Base-by-base conservation (phyloP, 1,140 invertebrate genomes). In the Calliphora vicina region DNA sequence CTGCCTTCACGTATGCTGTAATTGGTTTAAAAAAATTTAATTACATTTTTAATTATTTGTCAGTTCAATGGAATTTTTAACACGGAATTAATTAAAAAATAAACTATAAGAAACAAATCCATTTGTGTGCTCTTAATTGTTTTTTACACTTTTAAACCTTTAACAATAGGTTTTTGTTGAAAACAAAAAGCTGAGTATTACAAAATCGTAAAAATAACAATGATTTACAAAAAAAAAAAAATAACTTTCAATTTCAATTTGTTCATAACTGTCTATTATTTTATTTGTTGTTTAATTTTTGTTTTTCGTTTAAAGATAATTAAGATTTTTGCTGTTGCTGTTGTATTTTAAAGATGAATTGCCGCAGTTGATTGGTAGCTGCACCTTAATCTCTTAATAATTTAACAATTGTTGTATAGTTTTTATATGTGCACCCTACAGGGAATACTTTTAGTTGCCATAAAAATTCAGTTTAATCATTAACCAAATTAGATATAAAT, bases 351-450 rank as follows among this genome's bases (percentile, higher is more conserved):
- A 76, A 57, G 74, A 78, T 43, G 74, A 76, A 17, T 57, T n/a
- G 15, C 17, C n/a, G 45, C 45, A 50, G 10, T 23, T 67, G n/a
- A n/a, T 10, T 23, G 20, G 3, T 1, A 17, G 35, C 74, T 78
- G 74, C 74, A 78, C 74, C 74, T 17, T 43, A 78, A 78, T 78
- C 74, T 27, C 35, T 43, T 23, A 67, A 67, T 67, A 67, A 67
- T 23, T 20, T 67, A 23, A 8, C 61, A 20, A 67, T 25, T 17
- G 50, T 57, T 17, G 2, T 5, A 17, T 15, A n/a, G 50, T 57
- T 23, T 67, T 67, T 25, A 67, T 67, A 2, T 23, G 25, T 6
- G 6, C 20, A 23, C 20, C 9, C 61, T 67, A 67, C 20, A 67
- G 6, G n/a, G n/a, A 57, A 57, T 57, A 57, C 15, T 17, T 17